Conservation (phyloP, 1,140 invertebrate genomes). For the Heterodera carotae region DNA sequence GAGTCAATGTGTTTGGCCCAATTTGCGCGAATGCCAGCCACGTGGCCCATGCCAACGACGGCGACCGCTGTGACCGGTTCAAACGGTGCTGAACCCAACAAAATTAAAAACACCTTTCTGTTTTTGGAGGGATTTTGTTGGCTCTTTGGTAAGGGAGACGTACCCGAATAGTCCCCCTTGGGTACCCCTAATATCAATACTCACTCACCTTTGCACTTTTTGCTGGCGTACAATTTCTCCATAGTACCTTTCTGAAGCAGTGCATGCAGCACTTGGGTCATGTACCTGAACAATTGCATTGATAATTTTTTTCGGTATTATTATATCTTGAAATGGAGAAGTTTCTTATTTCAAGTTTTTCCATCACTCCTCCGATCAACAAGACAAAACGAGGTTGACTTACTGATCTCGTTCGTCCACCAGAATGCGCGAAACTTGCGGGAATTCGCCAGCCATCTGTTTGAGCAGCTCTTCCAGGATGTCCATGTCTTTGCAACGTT, state of each 20-base stretch:
- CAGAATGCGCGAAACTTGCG: conserved; percentile 84
- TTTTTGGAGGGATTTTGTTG: no score
- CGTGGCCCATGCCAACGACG: conserved; percentile 64
- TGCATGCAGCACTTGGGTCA: conserved; percentile 52
- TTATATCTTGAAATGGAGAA: no score
- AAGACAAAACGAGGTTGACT: no score
- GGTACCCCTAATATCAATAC: no score
- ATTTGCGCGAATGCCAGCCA: conserved; percentile 54
- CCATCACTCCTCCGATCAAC: no score
- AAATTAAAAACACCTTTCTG: no score
- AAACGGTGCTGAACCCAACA: conserved; percentile 39
- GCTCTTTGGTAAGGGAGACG: no score
- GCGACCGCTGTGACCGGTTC: conserved; percentile 60
- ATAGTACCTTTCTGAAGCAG: conserved; percentile 45
- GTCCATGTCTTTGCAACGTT: conserved; percentile 73
- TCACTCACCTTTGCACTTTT: conserved; percentile 38
- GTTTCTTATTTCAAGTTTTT: no score
- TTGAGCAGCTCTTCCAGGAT: conserved; percentile 84
- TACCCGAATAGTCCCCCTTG: no score
- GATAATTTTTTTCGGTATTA: not conserved
- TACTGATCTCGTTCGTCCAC: conserved; percentile 82
- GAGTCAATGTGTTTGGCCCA: conserved; percentile 56
- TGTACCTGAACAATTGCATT: conserved; percentile 24
- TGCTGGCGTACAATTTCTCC: conserved; percentile 55
- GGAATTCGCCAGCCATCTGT: conserved; percentile 88